phyloP scores from a whole-genome alignment of 2,113 vertebrate species.

The Centropristis striata region DNA sequence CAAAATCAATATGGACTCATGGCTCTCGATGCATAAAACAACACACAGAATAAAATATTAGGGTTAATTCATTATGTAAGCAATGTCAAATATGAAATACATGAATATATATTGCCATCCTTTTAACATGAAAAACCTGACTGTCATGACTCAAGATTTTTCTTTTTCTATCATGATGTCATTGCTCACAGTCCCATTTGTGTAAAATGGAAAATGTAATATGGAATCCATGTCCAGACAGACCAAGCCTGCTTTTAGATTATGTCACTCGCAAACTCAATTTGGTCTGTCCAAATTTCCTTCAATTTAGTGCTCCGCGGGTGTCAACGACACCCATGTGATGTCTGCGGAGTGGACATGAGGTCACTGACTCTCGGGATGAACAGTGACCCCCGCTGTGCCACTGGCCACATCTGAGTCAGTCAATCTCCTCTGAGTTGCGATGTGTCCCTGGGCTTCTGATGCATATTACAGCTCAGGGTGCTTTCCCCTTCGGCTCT shows the following conservation, averaged over 20 bases:
- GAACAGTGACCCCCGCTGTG: slow-evolving; percentile 49
- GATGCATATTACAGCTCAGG: slow-evolving; percentile 69
- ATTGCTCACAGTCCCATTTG: neutral
- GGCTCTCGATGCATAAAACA: neutral
- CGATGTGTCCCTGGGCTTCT: slow-evolving; percentile 56
- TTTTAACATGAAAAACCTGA: slow-evolving; percentile 1
- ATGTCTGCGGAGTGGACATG: slow-evolving; percentile 61
- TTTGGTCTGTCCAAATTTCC: slow-evolving; percentile 40
- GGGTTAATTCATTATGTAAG: neutral
- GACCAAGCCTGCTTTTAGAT: slow-evolving; percentile 3
- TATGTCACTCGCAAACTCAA: slow-evolving; percentile 3
- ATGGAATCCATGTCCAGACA: neutral
- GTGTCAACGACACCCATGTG: slow-evolving; percentile 15
- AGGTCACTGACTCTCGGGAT: slow-evolving; percentile 68
- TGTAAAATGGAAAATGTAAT: neutral
- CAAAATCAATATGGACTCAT: neutral
- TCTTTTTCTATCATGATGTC: neutral
- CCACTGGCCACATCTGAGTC: slow-evolving; percentile 66
- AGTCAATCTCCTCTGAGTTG: slow-evolving; percentile 60
- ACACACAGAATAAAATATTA: neutral
- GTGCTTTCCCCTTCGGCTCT: slow-evolving; percentile 49
- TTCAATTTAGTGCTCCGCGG: slow-evolving; percentile 38
- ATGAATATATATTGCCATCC: neutral
- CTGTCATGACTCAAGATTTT: neutral
- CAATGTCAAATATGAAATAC: neutral